Percentiles rank a stretch among this genome's conserved stretches.
These are phyloP conservation scores for Achroia grisella DNA, from an alignment of 1,140 invertebrate genomes.

Conservation along the genomic window DNA sequence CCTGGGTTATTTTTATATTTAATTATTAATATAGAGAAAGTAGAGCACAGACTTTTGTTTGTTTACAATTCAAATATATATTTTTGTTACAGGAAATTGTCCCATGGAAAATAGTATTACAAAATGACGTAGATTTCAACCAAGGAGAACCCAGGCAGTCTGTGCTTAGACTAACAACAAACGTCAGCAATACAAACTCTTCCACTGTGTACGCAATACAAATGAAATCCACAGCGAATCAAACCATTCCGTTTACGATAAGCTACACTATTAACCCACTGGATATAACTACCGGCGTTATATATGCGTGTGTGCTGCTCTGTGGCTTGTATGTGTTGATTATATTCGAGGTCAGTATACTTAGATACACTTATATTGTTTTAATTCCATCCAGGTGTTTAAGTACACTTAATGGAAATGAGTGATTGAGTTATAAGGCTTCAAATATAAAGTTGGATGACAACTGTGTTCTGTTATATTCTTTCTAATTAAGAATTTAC, in stretches of 20 bases:
- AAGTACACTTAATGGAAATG: too few species aligned
- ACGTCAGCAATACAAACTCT: slow-evolving; percentile 20
- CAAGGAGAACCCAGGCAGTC: slow-evolving; percentile 9
- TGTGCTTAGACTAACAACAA: slow-evolving; percentile 49
- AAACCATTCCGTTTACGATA: slow-evolving; percentile 76
- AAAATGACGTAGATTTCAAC: slow-evolving; percentile 18
- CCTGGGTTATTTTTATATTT: background rate
- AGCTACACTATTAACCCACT: slow-evolving; percentile 78
- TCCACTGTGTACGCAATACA: slow-evolving; percentile 25
- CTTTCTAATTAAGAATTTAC: too few species aligned
- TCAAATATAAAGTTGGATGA: too few species aligned
- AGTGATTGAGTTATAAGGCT: too few species aligned
- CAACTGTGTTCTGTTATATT: too few species aligned
- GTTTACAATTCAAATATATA: background rate
- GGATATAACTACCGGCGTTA: slow-evolving; percentile 78
- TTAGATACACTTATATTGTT: too few species aligned
- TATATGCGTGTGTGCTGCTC: slow-evolving; percentile 83
- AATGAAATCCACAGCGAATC: slow-evolving; percentile 31
- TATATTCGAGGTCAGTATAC: slow-evolving; percentile 84
- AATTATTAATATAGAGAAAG: background rate
- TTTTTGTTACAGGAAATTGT: background rate
- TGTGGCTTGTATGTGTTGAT: slow-evolving; percentile 87
- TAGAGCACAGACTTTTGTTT: background rate
- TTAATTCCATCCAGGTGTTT: too few species aligned
- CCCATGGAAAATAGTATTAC: slow-evolving; percentile 12